Conservation (phyloP, 2,888 invertebrate genomes). For the Synanthedon vespiformis region DNA sequence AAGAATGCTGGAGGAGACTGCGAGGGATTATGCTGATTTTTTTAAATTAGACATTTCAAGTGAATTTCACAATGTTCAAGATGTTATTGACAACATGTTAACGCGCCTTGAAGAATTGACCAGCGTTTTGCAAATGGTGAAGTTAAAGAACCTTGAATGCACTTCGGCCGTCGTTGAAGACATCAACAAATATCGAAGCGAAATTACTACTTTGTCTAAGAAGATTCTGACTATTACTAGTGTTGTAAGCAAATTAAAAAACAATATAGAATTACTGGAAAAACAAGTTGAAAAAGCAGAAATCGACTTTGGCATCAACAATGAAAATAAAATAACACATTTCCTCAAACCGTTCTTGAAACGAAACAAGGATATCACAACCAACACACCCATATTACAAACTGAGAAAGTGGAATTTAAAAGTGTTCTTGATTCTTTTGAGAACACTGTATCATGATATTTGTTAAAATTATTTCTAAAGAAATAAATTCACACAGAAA, state of each 20-base stretch:
- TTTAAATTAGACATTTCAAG: conserved; percentile 65
- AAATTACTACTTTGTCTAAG: conserved; percentile 63
- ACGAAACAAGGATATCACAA: conserved; percentile 26
- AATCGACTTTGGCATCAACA: conserved; percentile 65
- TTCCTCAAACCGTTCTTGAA: conserved; percentile 73
- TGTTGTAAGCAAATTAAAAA: conserved; percentile 61
- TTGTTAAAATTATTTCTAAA: background rate
- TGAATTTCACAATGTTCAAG: conserved; percentile 71
- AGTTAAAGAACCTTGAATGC: conserved; percentile 56
- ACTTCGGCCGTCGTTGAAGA: conserved; percentile 59
- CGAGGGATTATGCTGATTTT: conserved; percentile 67
- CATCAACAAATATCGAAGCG: conserved; percentile 60
- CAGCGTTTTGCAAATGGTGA: conserved; percentile 71
- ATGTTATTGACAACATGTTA: conserved; percentile 75
- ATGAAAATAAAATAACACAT: conserved; percentile 70
- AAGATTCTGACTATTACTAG: conserved; percentile 67
- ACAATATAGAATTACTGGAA: conserved; percentile 68
- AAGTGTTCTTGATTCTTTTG: conserved; percentile 46
- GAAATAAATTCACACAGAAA: too few relatives aligned
- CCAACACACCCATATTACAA: conserved; percentile 8
- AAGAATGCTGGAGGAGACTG: conserved; percentile 63
- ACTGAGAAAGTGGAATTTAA: conserved; percentile 22
- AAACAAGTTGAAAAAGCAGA: conserved; percentile 72
- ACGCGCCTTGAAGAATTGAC: conserved; percentile 75
- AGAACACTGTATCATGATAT: conserved; percentile 13